phyloP scores from a whole-genome alignment of 2,888 invertebrate species.

The Spodoptera littoralis region DNA sequence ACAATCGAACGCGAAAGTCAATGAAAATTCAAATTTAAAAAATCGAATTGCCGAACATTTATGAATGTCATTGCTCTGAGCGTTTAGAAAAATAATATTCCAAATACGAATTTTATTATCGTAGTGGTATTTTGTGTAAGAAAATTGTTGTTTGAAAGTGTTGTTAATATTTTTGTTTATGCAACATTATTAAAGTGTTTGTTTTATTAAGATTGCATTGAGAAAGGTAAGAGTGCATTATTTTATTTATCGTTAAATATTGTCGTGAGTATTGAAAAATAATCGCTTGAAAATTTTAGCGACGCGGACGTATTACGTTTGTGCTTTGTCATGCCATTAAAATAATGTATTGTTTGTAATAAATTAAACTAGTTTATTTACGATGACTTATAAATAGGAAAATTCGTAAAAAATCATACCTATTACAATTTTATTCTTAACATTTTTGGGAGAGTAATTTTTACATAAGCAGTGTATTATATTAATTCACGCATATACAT shows the following conservation, averaged over 20 bases:
- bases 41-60: constrained; percentile 31
- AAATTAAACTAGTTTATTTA: not conserved
- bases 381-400: no score
- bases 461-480: no score
- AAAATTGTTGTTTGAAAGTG: constrained; percentile 44
- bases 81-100: constrained; percentile 51
- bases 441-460: no score
- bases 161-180: constrained; percentile 50
- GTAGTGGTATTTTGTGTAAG: constrained; percentile 69
- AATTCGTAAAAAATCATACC: not conserved
- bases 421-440: no score
- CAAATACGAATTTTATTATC: constrained; percentile 52
- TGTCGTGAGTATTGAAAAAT: not conserved
- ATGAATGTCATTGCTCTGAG: constrained; percentile 70
- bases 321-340: constrained; percentile 42
- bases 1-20: constrained; percentile 68
- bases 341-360: constrained; percentile 12
- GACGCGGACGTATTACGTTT: not conserved
- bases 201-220: constrained; percentile 48
- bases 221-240: constrained; percentile 62
- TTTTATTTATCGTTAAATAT: not conserved
- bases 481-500: no score
- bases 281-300: constrained; percentile 8
- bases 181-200: constrained; percentile 53
- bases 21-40: constrained; percentile 66